Percentiles rank a stretch among this genome's conserved stretches.
These are phyloP conservation scores for Halcyon chelicuti DNA, from an alignment of 2,797 vertebrate species.

Conservation along the genomic window DNA sequence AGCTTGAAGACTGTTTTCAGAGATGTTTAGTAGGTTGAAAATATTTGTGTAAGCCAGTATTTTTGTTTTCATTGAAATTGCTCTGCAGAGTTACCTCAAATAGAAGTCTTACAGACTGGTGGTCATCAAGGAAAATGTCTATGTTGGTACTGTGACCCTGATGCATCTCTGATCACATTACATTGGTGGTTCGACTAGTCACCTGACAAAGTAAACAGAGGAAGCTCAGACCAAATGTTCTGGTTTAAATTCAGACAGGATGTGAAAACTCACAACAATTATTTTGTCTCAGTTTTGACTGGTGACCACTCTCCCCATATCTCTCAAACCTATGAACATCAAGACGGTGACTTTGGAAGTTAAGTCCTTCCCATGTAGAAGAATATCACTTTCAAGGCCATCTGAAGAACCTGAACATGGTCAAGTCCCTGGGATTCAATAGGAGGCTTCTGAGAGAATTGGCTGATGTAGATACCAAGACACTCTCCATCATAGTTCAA, in stretches of 20 bases:
- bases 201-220: not conserved
- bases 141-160: not conserved
- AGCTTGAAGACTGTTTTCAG: not conserved
- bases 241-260: not conserved
- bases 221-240: not conserved
- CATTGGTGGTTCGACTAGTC: not conserved
- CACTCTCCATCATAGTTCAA: not conserved
- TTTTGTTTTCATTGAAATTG: not conserved
- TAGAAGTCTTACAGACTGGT: not conserved
- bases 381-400: not conserved
- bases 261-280: not conserved
- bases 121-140: not conserved
- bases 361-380: not conserved
- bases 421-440: rapidly evolving
- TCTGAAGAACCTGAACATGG: not conserved
- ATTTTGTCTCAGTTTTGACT: not conserved
- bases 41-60: not conserved
- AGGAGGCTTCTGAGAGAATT: not conserved
- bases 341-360: not conserved
- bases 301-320: not conserved
- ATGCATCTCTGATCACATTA: not conserved
- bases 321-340: not conserved
- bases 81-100: not conserved
- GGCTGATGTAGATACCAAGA: not conserved
- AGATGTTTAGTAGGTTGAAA: not conserved